Evolutionary conservation across 2,113 vertebrate genomes (phyloP), one percentile per base, ranked within the genome.

Genomic region (Copsychus sechellarum): DNA sequence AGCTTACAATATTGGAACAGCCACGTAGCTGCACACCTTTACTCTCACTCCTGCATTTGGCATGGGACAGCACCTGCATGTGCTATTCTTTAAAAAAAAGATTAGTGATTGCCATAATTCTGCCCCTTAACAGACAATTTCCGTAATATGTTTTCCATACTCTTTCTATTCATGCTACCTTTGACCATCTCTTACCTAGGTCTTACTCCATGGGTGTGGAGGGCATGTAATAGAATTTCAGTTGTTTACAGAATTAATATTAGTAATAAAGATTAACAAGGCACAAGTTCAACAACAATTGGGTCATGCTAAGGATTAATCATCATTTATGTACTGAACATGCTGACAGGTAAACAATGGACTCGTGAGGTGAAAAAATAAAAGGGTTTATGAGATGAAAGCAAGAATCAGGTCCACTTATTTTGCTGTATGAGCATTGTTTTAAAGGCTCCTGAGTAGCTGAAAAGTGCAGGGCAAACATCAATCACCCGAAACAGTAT

Each of bases 331-430:
- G 66, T 90, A 73, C 34, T 66, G 71, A 88, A 66, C 58, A 47
- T 69, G 47, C 81, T 96, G 94, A 88, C 90, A 90, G 34, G 67
- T 61, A 73, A 93, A 94, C 76, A 93, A 73, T 95, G 72, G 86
- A 47, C 45, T 65, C 71, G 29, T 56, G 74, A 94, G 36, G 40
- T 88, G 71, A 92, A 94, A 91, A 94, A 43, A 51, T 69, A 72
- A 48, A 86, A 90, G 42, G 8, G 7, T 57, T 91, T 58, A 77
- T 66, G 2, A 86, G 71, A 95, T 92, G 79, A 96, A 94, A 94
- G 79, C 8, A 12, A 83, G 33, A 71, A 82, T 73, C 54, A 81
- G 54, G 76, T 93, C 76, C 42, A 72, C 11, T 82, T 93, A 50
- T 45, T 94, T 92, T 65, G 47, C 21, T 90, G 20, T 56, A 34